These are phyloP conservation scores for Ochlodes sylvanus DNA, from an alignment of 2,888 invertebrate species.

Conservation along the genomic window DNA sequence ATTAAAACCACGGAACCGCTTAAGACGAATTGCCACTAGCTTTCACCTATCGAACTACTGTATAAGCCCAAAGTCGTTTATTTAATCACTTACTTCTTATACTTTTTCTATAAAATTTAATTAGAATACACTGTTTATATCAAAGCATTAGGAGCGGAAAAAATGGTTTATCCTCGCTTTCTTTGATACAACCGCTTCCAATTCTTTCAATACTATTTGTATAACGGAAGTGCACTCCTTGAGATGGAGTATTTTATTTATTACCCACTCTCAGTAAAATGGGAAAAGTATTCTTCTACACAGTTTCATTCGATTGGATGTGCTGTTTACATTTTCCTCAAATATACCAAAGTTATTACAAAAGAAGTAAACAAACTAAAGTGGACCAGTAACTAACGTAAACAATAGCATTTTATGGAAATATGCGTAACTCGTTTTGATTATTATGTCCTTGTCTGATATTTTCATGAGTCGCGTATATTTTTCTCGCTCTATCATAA, in stretches of 20 bases:
- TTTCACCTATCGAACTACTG: no score
- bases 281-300: conserved; percentile 9
- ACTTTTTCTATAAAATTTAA: no score
- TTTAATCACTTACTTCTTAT: no score
- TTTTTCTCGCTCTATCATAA: no score
- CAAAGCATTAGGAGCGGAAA: background rate
- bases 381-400: background rate
- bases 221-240: conserved; percentile 25
- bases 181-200: conserved; percentile 11
- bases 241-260: conserved; percentile 20
- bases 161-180: background rate
- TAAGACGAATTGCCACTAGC: no score
- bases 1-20: no score
- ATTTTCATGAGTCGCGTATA: no score
- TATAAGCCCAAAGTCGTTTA: no score
- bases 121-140: no score
- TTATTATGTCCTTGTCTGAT: no score
- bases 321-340: conserved; percentile 1
- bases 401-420: background rate
- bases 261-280: conserved; percentile 20
- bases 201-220: conserved; percentile 23
- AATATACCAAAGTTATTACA: background rate
- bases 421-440: no score
- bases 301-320: conserved; percentile 5
- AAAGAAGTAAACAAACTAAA: background rate